Conservation (phyloP, 2,113 vertebrate species). For the Strix aluco region DNA sequence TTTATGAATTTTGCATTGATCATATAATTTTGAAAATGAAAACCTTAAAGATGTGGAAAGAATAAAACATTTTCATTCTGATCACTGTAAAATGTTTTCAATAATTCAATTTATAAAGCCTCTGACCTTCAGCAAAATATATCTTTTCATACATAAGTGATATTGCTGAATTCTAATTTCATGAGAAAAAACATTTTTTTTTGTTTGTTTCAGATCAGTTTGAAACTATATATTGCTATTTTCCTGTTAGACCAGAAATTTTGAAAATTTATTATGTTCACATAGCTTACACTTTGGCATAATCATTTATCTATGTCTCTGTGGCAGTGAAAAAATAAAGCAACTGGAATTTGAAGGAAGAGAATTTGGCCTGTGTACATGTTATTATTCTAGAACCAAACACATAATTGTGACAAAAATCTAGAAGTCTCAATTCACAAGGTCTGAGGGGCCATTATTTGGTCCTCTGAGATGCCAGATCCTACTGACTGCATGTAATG, state of each 20-base stretch:
- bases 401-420: not conserved
- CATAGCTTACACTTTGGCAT: not conserved
- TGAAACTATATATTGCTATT: not conserved
- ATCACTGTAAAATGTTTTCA: not conserved
- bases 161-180: not conserved
- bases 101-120: not conserved
- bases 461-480: not conserved
- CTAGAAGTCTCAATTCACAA: not conserved
- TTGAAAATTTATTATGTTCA: not conserved
- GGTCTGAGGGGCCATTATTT: not conserved
- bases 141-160: not conserved
- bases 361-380: not conserved
- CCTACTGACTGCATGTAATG: not conserved
- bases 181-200: not conserved
- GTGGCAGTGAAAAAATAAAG: not conserved
- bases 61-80: not conserved
- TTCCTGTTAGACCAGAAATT: not conserved
- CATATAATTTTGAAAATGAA: not conserved
- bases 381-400: not conserved
- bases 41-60: not conserved
- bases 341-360: not conserved
- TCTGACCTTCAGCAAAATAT: not conserved
- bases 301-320: not conserved
- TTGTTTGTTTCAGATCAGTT: not conserved
- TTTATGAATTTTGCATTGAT: not conserved